Evolutionary conservation across 2,113 vertebrate species (phyloP).

Genomic region (Oreocharis arfaki): DNA sequence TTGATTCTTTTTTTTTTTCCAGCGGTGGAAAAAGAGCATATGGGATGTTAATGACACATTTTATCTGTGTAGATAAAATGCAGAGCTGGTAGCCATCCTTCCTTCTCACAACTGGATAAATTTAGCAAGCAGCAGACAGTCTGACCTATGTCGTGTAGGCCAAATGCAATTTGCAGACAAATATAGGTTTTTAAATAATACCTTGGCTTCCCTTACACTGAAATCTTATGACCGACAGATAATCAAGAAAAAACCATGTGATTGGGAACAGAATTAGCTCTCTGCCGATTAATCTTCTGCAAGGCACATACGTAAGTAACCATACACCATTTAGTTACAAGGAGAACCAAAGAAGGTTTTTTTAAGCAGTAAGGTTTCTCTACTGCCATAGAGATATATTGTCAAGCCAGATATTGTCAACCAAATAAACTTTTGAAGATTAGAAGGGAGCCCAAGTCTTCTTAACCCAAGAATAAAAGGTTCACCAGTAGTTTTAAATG

Average conservation of each 20-base stretch:
- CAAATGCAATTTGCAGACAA: slow-evolving; percentile 11
- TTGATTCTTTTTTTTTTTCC: neutral
- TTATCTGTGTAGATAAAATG: slow-evolving; percentile 38
- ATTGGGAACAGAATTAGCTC: neutral
- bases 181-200: neutral
- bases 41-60: neutral
- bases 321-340: neutral
- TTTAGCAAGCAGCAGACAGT: slow-evolving; percentile 21
- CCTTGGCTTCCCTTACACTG: slow-evolving; percentile 10
- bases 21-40: neutral
- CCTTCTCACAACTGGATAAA: slow-evolving; percentile 7
- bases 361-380: neutral
- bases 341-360: neutral
- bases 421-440: neutral
- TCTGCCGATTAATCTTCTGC: neutral
- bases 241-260: slow-evolving; percentile 16
- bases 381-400: too few relatives aligned
- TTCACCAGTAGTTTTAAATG: neutral
- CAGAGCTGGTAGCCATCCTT: neutral
- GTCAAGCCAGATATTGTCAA: neutral
- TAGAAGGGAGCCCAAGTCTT: neutral
- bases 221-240: slow-evolving; percentile 23
- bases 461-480: neutral
- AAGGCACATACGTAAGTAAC: neutral
- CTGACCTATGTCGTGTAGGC: slow-evolving; percentile 1